A percentile compares a stretch with the other conserved stretches of the same genome.
Conservation (phyloP, 2,113 vertebrate species). For the Meleagris gallopavo region DNA sequence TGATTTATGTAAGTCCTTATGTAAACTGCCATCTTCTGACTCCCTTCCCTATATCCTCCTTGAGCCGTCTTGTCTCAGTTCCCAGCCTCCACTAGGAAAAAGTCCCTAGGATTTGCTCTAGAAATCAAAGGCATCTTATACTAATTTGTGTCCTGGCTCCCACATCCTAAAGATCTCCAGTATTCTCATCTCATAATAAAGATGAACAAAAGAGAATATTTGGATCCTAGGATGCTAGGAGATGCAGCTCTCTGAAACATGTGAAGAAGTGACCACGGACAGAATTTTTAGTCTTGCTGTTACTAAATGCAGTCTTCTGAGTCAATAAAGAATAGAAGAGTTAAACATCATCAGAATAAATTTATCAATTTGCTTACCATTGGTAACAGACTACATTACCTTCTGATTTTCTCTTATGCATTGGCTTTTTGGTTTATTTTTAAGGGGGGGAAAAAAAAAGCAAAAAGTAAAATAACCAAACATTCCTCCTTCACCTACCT, state of each 20-base stretch:
- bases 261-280: neutral
- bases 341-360: neutral
- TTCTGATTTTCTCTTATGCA: neutral
- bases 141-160: neutral
- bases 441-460: neutral
- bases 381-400: neutral
- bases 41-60: neutral
- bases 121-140: neutral
- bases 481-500: conserved; percentile 80
- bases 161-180: neutral
- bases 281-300: neutral
- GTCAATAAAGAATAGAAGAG: neutral
- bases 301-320: neutral
- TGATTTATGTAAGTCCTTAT: neutral
- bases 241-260: neutral
- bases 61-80: neutral
- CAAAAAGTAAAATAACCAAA: neutral
- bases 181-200: neutral
- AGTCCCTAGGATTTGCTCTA: neutral
- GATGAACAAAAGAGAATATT: neutral
- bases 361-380: neutral
- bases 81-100: neutral
- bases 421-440: neutral
- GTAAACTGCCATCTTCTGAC: neutral
- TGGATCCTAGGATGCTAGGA: neutral